Percentiles rank a stretch among this genome's conserved stretches.
These are phyloP conservation scores for Aptenodytes forsteri DNA, from an alignment of 2,113 vertebrate species.

Conservation along the genomic window DNA sequence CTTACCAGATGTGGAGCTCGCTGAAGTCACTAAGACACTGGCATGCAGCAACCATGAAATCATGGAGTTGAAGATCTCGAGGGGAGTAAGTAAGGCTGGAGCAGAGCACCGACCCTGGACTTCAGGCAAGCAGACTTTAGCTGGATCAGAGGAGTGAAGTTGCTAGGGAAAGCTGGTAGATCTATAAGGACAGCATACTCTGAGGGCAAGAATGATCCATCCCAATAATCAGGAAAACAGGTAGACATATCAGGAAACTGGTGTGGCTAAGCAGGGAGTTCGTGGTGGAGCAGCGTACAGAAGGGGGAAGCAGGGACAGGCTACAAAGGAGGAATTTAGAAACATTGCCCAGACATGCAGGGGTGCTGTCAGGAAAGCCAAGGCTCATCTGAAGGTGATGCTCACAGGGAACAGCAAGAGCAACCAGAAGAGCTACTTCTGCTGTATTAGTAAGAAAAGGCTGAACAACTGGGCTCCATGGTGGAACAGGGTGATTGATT, in stretches of 20 bases:
- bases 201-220: not conserved
- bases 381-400: not conserved
- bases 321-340: not conserved
- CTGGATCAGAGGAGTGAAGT: not conserved
- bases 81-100: not conserved
- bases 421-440: not conserved
- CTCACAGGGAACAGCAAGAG: not conserved
- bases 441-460: not conserved
- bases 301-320: not conserved
- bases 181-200: not conserved
- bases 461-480: fast-evolving
- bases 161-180: not conserved
- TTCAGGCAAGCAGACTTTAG: not conserved
- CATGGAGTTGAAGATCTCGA: not conserved
- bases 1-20: not conserved
- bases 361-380: not conserved
- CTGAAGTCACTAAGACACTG: not conserved
- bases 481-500: not conserved
- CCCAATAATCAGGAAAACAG: not conserved
- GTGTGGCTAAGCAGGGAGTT: not conserved
- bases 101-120: not conserved
- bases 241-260: not conserved
- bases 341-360: not conserved
- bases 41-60: not conserved
- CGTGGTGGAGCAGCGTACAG: not conserved